Evolutionary conservation across 2,113 vertebrate genomes (phyloP).

Genomic region (Athene noctua): DNA sequence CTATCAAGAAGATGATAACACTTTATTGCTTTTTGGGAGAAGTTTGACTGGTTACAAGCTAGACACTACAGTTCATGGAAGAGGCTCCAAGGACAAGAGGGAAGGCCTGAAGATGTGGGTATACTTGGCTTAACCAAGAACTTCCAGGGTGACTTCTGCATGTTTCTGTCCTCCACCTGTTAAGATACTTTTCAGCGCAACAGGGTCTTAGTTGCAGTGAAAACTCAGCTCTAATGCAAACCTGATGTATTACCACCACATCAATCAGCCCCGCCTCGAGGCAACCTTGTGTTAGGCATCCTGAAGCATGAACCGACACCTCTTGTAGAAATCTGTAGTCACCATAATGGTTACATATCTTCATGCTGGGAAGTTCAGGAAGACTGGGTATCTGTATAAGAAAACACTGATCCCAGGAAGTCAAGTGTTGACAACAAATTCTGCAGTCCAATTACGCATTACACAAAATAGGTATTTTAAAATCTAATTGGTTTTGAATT

Average conservation of each 20-base stretch:
- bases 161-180: background rate
- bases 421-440: background rate
- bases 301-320: background rate
- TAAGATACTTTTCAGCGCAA: background rate
- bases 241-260: background rate
- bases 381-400: background rate
- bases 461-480: background rate
- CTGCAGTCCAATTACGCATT: background rate
- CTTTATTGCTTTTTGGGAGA: background rate
- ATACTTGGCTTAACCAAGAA: background rate
- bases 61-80: background rate
- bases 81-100: background rate
- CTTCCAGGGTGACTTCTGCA: background rate
- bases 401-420: background rate
- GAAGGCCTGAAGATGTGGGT: background rate
- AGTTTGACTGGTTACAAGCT: background rate
- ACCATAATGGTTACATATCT: accelerated
- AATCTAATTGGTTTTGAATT: background rate
- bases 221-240: background rate
- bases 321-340: background rate
- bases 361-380: background rate
- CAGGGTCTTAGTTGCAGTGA: background rate
- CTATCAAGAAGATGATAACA: background rate
- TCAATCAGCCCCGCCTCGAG: background rate
- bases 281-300: background rate